A percentile compares a stretch with the other conserved stretches of the same genome.
Evolutionary conservation across 1,140 invertebrate genomes (phyloP).

Genomic region (Tetramorium simillimum): DNA sequence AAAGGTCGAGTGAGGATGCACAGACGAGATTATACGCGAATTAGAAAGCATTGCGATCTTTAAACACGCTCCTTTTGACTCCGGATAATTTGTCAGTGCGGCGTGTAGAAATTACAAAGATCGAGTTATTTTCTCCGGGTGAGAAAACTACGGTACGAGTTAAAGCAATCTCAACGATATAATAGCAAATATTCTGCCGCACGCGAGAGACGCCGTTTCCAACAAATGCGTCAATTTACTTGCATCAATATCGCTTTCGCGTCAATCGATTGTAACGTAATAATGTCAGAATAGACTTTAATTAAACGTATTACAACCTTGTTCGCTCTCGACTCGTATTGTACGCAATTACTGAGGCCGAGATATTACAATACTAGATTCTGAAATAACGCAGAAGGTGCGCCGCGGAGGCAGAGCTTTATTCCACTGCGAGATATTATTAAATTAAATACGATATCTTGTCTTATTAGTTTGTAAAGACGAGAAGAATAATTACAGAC

Average conservation of each 20-base stretch:
- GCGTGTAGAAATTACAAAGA: constrained; percentile 21
- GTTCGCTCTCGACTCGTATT: neutral
- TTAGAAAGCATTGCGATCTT: constrained; percentile 40
- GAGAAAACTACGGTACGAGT: constrained; percentile 26
- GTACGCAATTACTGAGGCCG: constrained; percentile 55
- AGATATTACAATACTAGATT: constrained; percentile 63
- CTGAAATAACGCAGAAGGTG: constrained; percentile 48
- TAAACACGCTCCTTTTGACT: constrained; percentile 43
- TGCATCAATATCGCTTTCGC: neutral
- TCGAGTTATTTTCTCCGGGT: constrained; percentile 30
- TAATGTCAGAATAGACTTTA: constrained; percentile 55
- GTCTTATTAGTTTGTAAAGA: constrained; percentile 29
- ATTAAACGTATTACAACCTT: constrained; percentile 44
- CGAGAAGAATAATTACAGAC: constrained; percentile 14
- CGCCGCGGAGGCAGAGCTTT: neutral
- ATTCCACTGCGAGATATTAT: constrained; percentile 7
- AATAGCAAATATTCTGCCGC: constrained; percentile 32
- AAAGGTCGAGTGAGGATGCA: constrained; percentile 37
- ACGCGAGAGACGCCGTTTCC: neutral
- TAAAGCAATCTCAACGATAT: constrained; percentile 23
- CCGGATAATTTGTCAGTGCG: constrained; percentile 39
- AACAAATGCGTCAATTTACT: constrained; percentile 41
- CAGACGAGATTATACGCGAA: constrained; percentile 1
- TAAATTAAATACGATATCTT: constrained; percentile 15
- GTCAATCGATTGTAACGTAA: constrained; percentile 34